These are phyloP conservation scores for Drosophila tanythrix DNA, from an alignment of 2,888 invertebrate species.

Conservation along the genomic window DNA sequence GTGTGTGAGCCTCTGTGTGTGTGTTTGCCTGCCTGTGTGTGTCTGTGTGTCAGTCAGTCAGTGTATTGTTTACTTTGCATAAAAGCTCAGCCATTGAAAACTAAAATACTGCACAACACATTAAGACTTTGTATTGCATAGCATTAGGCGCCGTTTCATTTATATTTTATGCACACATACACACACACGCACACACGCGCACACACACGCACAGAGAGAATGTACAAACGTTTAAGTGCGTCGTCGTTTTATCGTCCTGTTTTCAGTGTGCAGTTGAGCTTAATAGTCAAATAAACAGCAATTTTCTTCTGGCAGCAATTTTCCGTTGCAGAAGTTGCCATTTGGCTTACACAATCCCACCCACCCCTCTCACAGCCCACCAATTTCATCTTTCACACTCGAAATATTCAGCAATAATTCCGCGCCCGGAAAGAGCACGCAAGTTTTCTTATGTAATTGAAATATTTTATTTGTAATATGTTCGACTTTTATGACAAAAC, in stretches of 20 bases:
- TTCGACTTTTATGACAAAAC: slow-evolving; percentile 25
- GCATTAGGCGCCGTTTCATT: slow-evolving; percentile 76
- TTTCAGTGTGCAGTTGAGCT: slow-evolving; percentile 69
- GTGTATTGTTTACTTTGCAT: slow-evolving; percentile 73
- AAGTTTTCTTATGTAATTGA: slow-evolving; percentile 49
- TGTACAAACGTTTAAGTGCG: slow-evolving; percentile 34
- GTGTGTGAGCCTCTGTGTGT: slow-evolving; percentile 3
- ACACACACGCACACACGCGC: slow-evolving; percentile 6
- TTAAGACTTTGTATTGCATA: slow-evolving; percentile 72
- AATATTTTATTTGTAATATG: slow-evolving; percentile 46
- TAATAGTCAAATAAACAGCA: slow-evolving; percentile 78
- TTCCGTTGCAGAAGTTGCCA: slow-evolving; percentile 40
- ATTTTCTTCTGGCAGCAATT: slow-evolving; percentile 61
- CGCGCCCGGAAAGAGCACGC: slow-evolving; percentile 6
- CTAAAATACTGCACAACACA: slow-evolving; percentile 79
- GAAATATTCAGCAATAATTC: slow-evolving; percentile 12
- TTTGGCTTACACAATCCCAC: slow-evolving; percentile 35
- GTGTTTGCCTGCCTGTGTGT: slow-evolving; percentile 19
- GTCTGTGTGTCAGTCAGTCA: slow-evolving; percentile 29
- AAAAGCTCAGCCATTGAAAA: slow-evolving; percentile 79
- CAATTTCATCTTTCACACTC: slow-evolving; percentile 1
- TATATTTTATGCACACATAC: slow-evolving; percentile 76
- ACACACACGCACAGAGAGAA: slow-evolving; percentile 6
- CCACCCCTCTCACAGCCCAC: neutral
- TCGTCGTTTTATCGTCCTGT: slow-evolving; percentile 46